Evolutionary conservation across 2,888 invertebrate species (phyloP), one percentile per base, ranked within the genome.

Genomic region (Conchocele bisecta): DNA sequence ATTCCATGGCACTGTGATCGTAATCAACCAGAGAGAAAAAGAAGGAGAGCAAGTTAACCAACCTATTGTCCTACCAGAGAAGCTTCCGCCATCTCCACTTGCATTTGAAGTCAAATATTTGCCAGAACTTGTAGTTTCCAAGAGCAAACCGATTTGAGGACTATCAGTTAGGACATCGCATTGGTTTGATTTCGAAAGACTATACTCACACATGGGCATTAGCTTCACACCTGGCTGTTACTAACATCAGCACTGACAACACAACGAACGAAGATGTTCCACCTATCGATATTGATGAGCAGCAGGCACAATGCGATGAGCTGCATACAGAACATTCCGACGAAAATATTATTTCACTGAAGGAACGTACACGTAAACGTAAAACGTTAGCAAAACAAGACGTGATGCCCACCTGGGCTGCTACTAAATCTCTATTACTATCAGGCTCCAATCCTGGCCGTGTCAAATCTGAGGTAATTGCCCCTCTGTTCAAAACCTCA

Each of bases 31-130:
- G 42, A 9, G 46, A 22, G 35, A 1, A 48, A 66, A 39, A 51
- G 59, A 67, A 50, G 70, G 59, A 39, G 64, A 70, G 53, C 53
- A 51, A n/a, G 22, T 70, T 5, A 72, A 69, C 33, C 42, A 33
- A 53, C 61, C 61, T 6, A 29, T 61, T 42, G 4, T 61, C 17
- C 37, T 70, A 15, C 67, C 72, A 70, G 60, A 72, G 17, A 70
- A 57, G 7, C 41, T 31, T 29, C 17, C 48, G 5, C 3, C 11
- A 13, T n/a, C 48, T 3, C 5, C 6, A 3, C 28, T 48, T 2
- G 15, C 3, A 3, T 48, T 48, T 48, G 48, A 28, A 5, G 28
- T 48, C 3, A 24, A 48, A 3, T 48, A 26, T 11, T 31, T 26
- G 7, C 28, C 26, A 28, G 48, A 48, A 28, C 7, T 28, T 20